Percentiles rank a stretch among this genome's conserved stretches.
These are phyloP conservation scores for Cossypha dichroa DNA, from an alignment of 2,797 vertebrate genomes.

Conservation along the genomic window DNA sequence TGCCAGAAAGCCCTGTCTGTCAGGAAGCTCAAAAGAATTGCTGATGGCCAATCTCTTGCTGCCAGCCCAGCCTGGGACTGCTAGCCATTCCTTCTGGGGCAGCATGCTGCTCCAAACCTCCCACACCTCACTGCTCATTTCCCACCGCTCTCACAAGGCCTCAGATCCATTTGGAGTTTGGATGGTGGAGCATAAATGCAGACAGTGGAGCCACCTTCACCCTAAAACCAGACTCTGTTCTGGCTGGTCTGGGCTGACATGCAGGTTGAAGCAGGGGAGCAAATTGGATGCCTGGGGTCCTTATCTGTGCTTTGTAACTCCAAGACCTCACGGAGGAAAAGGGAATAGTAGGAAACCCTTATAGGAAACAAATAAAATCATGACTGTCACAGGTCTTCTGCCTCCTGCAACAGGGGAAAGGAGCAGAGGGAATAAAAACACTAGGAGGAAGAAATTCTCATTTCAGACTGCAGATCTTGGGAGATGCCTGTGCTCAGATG, in stretches of 20 bases:
- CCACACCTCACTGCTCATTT: not conserved
- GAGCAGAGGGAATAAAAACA: not conserved
- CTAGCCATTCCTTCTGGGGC: not conserved
- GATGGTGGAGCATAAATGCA: not conserved
- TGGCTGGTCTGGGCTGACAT: not conserved
- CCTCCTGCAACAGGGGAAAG: not conserved
- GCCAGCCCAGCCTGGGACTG: not conserved
- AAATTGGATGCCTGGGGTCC: not conserved
- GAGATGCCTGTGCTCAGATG: not conserved
- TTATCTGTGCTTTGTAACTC: not conserved
- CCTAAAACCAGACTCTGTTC: not conserved
- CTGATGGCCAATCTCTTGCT: not conserved
- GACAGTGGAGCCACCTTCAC: not conserved
- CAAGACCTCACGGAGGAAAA: not conserved
- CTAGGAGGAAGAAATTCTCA: not conserved
- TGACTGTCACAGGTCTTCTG: not conserved
- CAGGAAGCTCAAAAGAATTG: not conserved
- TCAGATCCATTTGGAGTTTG: not conserved
- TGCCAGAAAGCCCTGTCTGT: not conserved
- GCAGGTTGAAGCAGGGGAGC: not conserved
- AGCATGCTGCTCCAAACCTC: not conserved
- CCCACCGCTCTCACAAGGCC: not conserved
- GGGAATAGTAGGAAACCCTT: not conserved
- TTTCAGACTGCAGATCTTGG: not conserved
- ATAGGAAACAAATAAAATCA: not conserved